phyloP scores from a whole-genome alignment of 2,888 invertebrate species.

The Achlya flavicornis region DNA sequence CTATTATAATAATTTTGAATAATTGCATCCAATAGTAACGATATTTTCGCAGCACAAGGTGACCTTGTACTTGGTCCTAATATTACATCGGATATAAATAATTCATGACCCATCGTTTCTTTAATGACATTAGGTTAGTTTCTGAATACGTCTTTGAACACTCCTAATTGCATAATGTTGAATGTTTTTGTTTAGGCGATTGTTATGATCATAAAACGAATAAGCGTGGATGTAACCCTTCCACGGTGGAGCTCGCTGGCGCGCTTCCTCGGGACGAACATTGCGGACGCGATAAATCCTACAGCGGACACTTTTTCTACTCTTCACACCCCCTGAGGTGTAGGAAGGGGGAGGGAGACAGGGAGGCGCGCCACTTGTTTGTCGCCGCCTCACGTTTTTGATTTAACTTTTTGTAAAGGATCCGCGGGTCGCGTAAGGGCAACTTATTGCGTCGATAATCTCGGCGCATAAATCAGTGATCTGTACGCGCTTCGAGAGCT shows the following conservation, averaged over 20 bases:
- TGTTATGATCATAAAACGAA: background rate
- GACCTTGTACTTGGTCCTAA: background rate
- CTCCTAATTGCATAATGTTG: too few relatives aligned
- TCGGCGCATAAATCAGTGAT: slow-evolving; percentile 43
- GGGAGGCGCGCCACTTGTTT: slow-evolving; percentile 45
- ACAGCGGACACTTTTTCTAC: slow-evolving; percentile 51
- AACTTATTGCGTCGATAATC: slow-evolving; percentile 61
- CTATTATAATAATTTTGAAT: too few relatives aligned
- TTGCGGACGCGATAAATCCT: slow-evolving; percentile 67
- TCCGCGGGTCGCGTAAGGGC: slow-evolving; percentile 36
- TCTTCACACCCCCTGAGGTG: slow-evolving; percentile 17
- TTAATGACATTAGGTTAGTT: too few relatives aligned
- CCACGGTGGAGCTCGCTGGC: slow-evolving; percentile 35
- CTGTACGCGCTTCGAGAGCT: slow-evolving; percentile 12
- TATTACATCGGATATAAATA: background rate
- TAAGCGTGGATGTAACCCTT: slow-evolving; percentile 21
- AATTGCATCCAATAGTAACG: background rate
- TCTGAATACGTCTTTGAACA: too few relatives aligned
- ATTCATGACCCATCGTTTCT: background rate
- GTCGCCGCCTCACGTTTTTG: slow-evolving; percentile 72
- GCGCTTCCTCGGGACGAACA: slow-evolving; percentile 31
- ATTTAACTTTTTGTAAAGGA: slow-evolving; percentile 69
- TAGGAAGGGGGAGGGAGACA: background rate
- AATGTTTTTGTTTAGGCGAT: too few relatives aligned
- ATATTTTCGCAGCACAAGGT: background rate